Evolutionary conservation across 2,113 vertebrate genomes (phyloP).

Genomic region (Zosterops hypoxanthus): DNA sequence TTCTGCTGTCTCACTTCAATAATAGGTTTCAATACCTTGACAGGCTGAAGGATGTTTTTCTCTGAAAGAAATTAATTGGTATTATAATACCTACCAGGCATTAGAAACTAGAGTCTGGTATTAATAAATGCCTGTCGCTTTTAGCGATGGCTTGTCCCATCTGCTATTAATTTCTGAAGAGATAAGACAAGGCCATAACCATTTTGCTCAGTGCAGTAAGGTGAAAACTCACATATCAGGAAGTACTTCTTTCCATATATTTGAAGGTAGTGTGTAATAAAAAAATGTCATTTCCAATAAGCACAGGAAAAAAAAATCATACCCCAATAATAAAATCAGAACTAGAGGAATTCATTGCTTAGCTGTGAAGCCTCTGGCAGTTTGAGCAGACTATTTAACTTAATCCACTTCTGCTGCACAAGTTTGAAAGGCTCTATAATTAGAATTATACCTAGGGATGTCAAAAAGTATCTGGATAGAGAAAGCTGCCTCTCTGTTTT

Average conservation of each 20-base stretch:
- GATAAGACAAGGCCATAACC: constrained; percentile 39
- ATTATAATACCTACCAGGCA: neutral
- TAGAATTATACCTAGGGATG: constrained; percentile 32
- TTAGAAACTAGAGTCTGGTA: constrained; percentile 5
- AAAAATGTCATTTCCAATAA: constrained; percentile 54
- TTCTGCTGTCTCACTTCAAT: neutral
- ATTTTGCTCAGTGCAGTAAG: constrained; percentile 38
- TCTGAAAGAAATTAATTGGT: neutral
- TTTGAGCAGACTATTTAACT: constrained; percentile 60
- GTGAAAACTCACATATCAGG: neutral
- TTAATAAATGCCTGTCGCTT: constrained; percentile 50
- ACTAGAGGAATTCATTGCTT: constrained; percentile 17
- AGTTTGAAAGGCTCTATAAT: constrained; percentile 50
- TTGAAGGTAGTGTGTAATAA: constrained; percentile 39
- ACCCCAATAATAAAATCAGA: constrained; percentile 49
- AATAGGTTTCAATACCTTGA: constrained; percentile 29
- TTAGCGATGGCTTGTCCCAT: constrained; percentile 4
- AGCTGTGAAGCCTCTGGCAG: constrained; percentile 43
- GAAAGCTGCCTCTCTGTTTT: constrained; percentile 19
- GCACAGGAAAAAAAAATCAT: neutral
- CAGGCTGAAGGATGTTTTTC: constrained; percentile 36
- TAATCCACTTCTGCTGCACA: constrained; percentile 42
- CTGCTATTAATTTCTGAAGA: constrained; percentile 58
- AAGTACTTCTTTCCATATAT: neutral
- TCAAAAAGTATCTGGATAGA: neutral